Evolutionary conservation across 2,797 vertebrate genomes (phyloP).

Genomic region (Siniperca obscura): DNA sequence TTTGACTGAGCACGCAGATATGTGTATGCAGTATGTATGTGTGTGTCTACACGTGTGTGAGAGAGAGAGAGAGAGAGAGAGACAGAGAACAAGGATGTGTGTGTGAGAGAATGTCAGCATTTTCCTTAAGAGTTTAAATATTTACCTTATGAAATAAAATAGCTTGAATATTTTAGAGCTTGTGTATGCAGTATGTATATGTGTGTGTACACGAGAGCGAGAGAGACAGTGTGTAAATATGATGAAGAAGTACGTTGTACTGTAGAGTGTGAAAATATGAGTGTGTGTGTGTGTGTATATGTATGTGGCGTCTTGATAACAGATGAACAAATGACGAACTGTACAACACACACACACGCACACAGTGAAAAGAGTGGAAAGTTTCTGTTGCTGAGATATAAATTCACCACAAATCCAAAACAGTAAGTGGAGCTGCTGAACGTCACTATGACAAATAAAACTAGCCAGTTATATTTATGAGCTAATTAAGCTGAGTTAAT

Average conservation of each 20-base stretch:
- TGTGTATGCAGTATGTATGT: neutral
- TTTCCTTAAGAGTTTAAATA: too few species aligned
- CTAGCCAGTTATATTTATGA: neutral
- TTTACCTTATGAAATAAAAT: too few species aligned
- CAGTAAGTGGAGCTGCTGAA: neutral
- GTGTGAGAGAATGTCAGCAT: neutral
- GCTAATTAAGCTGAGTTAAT: constrained; percentile 46
- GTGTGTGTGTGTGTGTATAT: neutral
- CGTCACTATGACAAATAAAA: constrained; percentile 29
- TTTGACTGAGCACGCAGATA: neutral
- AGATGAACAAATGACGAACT: constrained; percentile 12
- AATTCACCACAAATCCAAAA: constrained; percentile 5
- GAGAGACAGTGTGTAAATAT: neutral
- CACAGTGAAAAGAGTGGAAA: neutral
- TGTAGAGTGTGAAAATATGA: neutral
- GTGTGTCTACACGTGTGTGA: neutral
- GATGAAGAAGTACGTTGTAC: neutral
- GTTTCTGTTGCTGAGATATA: neutral
- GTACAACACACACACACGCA: neutral
- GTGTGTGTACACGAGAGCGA: neutral
- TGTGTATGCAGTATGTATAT: neutral
- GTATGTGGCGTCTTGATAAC: constrained; percentile 12
- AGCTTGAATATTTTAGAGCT: too few species aligned
- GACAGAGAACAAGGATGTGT: neutral
- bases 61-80: neutral